Base-by-base conservation (phyloP, 2,888 invertebrate species). In the Ellobium chinense region DNA sequence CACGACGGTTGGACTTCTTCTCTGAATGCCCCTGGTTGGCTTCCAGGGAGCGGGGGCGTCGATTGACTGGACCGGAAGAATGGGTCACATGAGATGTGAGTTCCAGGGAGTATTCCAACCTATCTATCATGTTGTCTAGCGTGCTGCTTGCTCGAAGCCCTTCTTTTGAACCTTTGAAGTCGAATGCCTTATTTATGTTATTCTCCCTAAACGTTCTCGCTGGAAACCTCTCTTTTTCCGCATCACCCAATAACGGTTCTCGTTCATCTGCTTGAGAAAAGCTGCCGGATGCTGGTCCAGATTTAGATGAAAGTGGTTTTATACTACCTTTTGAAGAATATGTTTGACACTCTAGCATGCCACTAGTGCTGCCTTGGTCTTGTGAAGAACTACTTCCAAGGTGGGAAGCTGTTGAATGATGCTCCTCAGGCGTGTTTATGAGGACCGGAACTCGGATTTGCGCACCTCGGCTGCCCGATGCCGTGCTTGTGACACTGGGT, bases 391-490 rank as follows among this genome's bases (percentile, higher is more conserved):
- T 58, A 18, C 24, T 39, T 24, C 29, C 27, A 18, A 27, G 2
- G 12, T 60, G 37, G n/a, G 62, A 62, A 14, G 37, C 36, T 2
- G 29, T 5, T 24, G 56, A 76, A 31, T 31, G 31, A 18, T 27
- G 14, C 24, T 76, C 63, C 18, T 76, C 66, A 18, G 54, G 68
- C 2, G 70, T 60, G 36, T 62, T 69, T 29, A 78, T 24, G n/a
- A 37, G 54, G 24, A 70, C 39, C 29, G 78, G 62, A 21, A 70
- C 69, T 24, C 60, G 39, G 5, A 78, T 62, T 9, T 24, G 34
- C 21, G 60, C 24, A 18, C 69, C 62, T 24, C 24, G 46, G 39
- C 39, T 46, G 7, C 63, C 63, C n/a, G 56, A 54, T 9, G 36
- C 34, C 1, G 75, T 24, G 36, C 76, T 76, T 29, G 24, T 34